A percentile compares a stretch with the other conserved stretches of the same genome.
Conservation (phyloP, 2,797 vertebrate genomes). For the Tolypeutes matacus region DNA sequence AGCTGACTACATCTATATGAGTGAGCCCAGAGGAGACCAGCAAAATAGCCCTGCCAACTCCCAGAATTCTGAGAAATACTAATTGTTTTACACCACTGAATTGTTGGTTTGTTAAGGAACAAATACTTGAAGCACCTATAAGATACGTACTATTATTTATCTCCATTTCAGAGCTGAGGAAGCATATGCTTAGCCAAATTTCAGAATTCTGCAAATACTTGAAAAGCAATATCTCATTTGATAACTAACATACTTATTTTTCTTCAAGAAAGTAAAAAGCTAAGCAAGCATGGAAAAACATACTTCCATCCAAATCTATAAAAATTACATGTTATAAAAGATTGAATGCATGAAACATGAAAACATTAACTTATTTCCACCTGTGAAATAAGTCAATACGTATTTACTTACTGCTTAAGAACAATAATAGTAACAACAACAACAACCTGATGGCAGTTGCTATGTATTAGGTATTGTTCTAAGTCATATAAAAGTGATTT, state of each 20-base stretch:
- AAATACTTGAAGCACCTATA: not conserved
- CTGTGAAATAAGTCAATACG: not conserved
- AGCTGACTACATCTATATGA: not conserved
- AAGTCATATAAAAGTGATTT: not conserved
- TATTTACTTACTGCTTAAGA: conserved; percentile 27
- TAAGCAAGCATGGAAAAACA: conserved; percentile 22
- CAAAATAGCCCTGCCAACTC: not conserved
- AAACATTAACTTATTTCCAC: conserved; percentile 44
- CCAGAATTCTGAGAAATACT: not conserved
- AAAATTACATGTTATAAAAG: conserved; percentile 44
- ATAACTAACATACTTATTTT: not conserved
- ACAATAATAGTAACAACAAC: not conserved
- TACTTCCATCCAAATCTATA: conserved; percentile 25
- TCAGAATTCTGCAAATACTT: conserved; percentile 33
- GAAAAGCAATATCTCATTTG: not conserved
- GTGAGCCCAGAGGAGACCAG: not conserved
- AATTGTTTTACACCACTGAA: conserved; percentile 25
- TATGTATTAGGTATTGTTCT: not conserved
- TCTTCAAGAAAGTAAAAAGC: conserved; percentile 60
- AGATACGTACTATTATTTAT: not conserved
- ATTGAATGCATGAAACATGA: not conserved
- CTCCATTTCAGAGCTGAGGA: conserved; percentile 32
- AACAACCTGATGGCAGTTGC: not conserved
- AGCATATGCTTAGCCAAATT: conserved; percentile 22
- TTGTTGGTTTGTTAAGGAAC: conserved; percentile 22